These are phyloP conservation scores for Sphaerophoria rueppellii DNA, from an alignment of 2,888 invertebrate genomes.

Conservation along the genomic window DNA sequence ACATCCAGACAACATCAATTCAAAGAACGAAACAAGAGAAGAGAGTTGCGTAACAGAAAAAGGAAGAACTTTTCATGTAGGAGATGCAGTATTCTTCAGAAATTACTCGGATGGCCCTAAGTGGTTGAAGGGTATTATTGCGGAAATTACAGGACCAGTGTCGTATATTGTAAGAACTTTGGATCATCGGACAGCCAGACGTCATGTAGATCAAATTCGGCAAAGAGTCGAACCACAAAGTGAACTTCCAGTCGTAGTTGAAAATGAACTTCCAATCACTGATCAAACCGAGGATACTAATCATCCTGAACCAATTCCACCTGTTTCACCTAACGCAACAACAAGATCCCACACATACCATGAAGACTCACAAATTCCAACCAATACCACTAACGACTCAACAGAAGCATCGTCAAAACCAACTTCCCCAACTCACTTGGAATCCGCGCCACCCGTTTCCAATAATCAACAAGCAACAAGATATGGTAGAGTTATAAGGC, in stretches of 20 bases:
- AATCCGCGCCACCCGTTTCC: no score
- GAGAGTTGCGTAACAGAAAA: background rate
- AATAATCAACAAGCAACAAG: no score
- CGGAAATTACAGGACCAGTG: slow-evolving; percentile 30
- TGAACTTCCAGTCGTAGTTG: background rate
- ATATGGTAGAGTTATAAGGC: no score
- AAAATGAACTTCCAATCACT: slow-evolving; percentile 17
- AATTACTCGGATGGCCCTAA: slow-evolving; percentile 15
- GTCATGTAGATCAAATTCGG: slow-evolving; percentile 27
- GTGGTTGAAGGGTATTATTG: slow-evolving; percentile 13
- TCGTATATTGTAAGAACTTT: slow-evolving; percentile 20
- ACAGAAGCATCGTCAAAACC: no score
- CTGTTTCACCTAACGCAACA: no score
- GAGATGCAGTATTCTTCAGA: slow-evolving; percentile 23
- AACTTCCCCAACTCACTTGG: no score
- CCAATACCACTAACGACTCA: no score
- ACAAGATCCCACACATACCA: no score
- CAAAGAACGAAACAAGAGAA: background rate
- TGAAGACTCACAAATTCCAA: no score
- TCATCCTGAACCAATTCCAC: background rate
- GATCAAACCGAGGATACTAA: slow-evolving; percentile 3
- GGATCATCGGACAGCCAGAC: slow-evolving; percentile 12
- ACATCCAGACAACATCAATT: background rate
- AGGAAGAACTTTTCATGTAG: slow-evolving; percentile 12
- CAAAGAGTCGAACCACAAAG: background rate